Evolutionary conservation across 2,797 vertebrate genomes (phyloP).

Genomic region (Graptemys geographica): DNA sequence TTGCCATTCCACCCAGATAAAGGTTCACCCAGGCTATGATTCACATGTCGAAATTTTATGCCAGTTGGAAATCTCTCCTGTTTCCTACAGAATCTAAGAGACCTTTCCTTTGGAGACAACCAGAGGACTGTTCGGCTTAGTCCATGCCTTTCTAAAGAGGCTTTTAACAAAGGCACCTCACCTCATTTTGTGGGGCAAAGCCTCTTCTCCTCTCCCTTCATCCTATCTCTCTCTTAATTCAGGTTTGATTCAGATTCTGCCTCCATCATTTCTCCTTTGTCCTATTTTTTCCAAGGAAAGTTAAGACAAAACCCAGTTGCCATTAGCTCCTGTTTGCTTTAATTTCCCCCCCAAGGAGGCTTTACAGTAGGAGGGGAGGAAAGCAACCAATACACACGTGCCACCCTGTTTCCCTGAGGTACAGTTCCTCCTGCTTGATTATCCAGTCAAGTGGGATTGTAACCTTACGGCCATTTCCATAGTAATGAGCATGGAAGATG

Average conservation of each 20-base stretch:
- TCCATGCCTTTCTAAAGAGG: background rate
- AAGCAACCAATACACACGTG: background rate
- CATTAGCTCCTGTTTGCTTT: slow-evolving; percentile 14
- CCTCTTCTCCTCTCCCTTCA: background rate
- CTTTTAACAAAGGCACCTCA: background rate
- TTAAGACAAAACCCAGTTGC: slow-evolving; percentile 27
- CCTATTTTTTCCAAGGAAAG: background rate
- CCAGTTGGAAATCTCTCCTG: background rate
- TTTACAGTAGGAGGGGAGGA: background rate
- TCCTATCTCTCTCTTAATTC: background rate
- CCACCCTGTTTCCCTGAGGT: slow-evolving; percentile 12
- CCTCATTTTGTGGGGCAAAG: background rate
- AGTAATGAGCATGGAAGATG: slow-evolving; percentile 64
- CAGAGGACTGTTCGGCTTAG: background rate
- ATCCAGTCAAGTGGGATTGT: slow-evolving; percentile 58
- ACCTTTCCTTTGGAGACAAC: background rate
- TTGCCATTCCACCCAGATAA: background rate
- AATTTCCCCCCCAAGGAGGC: background rate
- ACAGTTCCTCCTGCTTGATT: slow-evolving; percentile 35
- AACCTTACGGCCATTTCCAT: slow-evolving; percentile 66
- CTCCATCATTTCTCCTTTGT: background rate
- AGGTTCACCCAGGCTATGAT: fast-evolving
- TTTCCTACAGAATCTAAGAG: background rate
- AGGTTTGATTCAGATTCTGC: background rate
- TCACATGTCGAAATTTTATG: fast-evolving